A percentile compares a stretch with the other conserved stretches of the same genome.
These are phyloP conservation scores for Hydrophis major DNA, from an alignment of 2,797 vertebrate genomes.

Conservation along the genomic window DNA sequence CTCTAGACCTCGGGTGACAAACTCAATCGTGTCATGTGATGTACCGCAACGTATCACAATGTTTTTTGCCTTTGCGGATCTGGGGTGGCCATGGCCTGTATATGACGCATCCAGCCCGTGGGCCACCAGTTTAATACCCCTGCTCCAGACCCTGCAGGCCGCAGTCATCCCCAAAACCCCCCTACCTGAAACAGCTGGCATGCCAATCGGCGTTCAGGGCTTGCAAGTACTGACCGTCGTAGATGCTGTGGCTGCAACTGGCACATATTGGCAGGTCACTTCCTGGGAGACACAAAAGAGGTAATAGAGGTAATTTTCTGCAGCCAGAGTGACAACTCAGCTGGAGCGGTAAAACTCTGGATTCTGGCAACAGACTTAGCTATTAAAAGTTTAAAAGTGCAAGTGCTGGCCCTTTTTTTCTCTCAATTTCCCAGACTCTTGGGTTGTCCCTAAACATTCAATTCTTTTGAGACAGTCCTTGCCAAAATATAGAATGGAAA, in stretches of 20 bases:
- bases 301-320: not conserved
- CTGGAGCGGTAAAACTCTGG: not conserved
- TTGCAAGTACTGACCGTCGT: conserved; percentile 95
- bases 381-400: conserved; percentile 41
- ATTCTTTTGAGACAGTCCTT: not conserved
- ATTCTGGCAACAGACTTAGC: not conserved
- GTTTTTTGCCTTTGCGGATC: not conserved
- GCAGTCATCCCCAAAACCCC: not conserved
- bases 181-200: conserved; percentile 90
- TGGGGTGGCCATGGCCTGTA: not conserved
- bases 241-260: conserved; percentile 89
- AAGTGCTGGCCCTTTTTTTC: not conserved
- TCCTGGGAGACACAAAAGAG: conserved; percentile 65
- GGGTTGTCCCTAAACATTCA: not conserved
- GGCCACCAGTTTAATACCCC: not conserved
- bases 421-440: too few relatives aligned
- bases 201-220: conserved; percentile 92
- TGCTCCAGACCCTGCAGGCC: too few relatives aligned
- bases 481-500: too few relatives aligned
- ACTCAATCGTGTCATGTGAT: not conserved
- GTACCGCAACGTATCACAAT: not conserved
- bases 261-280: conserved; percentile 89
- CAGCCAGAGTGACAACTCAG: not conserved
- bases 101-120: fast-evolving
- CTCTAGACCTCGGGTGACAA: not conserved